phyloP scores from a whole-genome alignment of 2,797 vertebrate genomes.

The Poeciliopsis presidionis region DNA sequence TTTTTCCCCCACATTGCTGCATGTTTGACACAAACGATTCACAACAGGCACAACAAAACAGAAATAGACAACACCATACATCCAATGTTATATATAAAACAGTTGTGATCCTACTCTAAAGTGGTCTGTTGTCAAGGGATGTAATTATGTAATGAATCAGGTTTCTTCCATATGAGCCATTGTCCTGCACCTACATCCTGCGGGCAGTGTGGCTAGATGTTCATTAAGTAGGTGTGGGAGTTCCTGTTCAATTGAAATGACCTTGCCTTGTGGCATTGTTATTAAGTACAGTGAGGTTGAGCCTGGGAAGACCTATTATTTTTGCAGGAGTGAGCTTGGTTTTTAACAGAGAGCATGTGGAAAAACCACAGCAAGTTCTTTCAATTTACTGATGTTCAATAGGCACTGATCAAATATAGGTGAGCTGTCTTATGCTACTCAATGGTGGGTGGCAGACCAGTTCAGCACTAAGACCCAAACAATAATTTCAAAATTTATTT shows the following conservation, averaged over 20 bases:
- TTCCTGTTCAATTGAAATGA: not conserved
- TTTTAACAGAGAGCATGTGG: not conserved
- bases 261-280: not conserved
- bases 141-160: not conserved
- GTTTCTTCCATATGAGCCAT: not conserved
- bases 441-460: not conserved
- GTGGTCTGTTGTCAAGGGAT: not conserved
- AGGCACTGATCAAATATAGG: not conserved
- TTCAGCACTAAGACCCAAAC: too few relatives aligned
- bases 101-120: not conserved
- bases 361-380: not conserved
- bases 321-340: not conserved
- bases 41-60: not conserved
- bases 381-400: not conserved
- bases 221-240: not conserved
- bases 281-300: not conserved
- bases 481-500: too few relatives aligned
- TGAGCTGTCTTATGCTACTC: not conserved
- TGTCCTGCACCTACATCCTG: not conserved
- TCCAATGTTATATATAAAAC: not conserved
- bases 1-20: not conserved
- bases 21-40: not conserved
- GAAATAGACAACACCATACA: not conserved
- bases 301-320: not conserved
- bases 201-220: not conserved